phyloP scores from a whole-genome alignment of 2,797 vertebrate genomes.

The Pangasius djambal region DNA sequence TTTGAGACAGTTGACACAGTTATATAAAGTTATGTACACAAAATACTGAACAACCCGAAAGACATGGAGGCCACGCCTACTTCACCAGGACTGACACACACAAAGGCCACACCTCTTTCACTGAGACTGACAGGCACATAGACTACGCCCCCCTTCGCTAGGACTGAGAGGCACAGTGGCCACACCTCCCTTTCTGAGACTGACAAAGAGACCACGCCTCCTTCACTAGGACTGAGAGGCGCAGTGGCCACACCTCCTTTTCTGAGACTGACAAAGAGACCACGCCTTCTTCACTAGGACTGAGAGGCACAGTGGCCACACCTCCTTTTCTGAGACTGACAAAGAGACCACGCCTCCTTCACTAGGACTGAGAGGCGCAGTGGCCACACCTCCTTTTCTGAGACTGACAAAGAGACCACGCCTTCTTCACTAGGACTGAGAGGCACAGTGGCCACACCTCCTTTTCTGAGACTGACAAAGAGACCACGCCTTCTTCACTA shows the following conservation, averaged over 20 bases:
- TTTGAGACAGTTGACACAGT: background rate
- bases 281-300: background rate
- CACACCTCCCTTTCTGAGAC: background rate
- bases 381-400: background rate
- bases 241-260: background rate
- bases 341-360: background rate
- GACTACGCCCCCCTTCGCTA: background rate
- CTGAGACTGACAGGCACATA: background rate
- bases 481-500: background rate
- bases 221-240: background rate
- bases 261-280: background rate
- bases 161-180: background rate
- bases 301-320: background rate
- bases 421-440: background rate
- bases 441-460: background rate
- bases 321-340: background rate
- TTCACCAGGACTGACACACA: background rate
- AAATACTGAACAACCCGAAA: background rate
- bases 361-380: background rate
- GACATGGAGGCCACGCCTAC: background rate
- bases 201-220: background rate
- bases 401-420: background rate
- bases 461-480: background rate
- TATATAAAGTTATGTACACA: background rate
- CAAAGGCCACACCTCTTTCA: background rate